Percentiles rank a stretch among this genome's conserved stretches.
phyloP scores from a whole-genome alignment of 2,797 vertebrate species.

The Alcedo atthis region DNA sequence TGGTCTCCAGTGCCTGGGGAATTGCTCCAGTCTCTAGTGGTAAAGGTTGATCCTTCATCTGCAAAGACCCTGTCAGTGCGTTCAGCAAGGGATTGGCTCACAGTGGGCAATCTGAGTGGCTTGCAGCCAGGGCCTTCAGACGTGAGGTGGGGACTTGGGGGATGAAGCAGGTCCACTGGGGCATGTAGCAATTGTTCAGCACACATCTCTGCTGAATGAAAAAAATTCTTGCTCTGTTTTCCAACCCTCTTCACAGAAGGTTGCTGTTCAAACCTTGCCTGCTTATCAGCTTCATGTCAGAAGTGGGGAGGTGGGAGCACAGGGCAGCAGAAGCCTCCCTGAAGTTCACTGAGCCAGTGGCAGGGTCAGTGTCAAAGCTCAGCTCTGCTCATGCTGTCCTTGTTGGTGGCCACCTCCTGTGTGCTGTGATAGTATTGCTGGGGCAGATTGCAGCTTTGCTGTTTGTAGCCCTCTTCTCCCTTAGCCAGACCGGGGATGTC shows the following conservation, averaged over 20 bases:
- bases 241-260: not conserved
- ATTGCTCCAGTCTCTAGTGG: not conserved
- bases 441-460: not conserved
- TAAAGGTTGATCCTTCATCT: not conserved
- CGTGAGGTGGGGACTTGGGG: rapidly evolving
- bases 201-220: rapidly evolving
- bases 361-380: not conserved
- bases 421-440: rapidly evolving
- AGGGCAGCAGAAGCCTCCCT: not conserved
- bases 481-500: not conserved
- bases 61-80: not conserved
- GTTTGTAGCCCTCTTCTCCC: not conserved
- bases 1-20: not conserved
- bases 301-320: not conserved
- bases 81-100: not conserved
- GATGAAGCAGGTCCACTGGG: rapidly evolving
- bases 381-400: not conserved
- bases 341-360: rapidly evolving
- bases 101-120: not conserved
- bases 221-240: not conserved
- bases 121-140: rapidly evolving
- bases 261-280: not conserved
- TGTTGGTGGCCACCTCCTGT: not conserved
- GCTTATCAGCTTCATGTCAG: not conserved
- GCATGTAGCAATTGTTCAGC: rapidly evolving